Percentiles rank a stretch among this genome's conserved stretches.
Evolutionary conservation across 2,888 invertebrate species (phyloP).

Genomic region (Brachypalpus laphriformis): DNA sequence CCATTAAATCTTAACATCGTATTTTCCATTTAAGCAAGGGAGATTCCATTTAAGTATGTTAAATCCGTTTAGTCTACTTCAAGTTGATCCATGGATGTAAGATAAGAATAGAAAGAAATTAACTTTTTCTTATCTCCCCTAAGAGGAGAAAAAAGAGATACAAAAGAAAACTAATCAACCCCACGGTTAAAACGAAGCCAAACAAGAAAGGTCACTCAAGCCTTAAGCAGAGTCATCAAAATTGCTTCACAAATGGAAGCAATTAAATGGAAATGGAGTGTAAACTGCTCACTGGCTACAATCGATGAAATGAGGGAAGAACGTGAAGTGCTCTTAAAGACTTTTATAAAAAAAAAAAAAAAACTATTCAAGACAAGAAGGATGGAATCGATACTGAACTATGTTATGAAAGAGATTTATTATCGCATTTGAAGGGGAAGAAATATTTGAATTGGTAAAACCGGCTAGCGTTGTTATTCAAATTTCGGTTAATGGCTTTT

Average conservation of each 20-base stretch:
- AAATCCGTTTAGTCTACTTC: slow-evolving; percentile 8
- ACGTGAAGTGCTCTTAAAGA: slow-evolving; percentile 29
- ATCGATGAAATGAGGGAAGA: slow-evolving; percentile 25
- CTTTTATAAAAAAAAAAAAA: too few species aligned
- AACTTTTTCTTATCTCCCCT: slow-evolving; percentile 25
- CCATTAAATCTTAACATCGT: not conserved
- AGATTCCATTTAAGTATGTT: slow-evolving; percentile 10
- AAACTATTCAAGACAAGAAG: not conserved
- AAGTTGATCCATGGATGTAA: slow-evolving; percentile 15
- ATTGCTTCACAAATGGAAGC: slow-evolving; percentile 67
- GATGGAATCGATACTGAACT: not conserved
- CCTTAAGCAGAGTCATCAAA: slow-evolving; percentile 52
- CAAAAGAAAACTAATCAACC: slow-evolving; percentile 62
- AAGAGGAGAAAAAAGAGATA: not conserved
- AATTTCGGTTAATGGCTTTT: not conserved
- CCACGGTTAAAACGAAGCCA: slow-evolving; percentile 28
- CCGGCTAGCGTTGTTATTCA: not conserved
- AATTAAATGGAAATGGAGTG: slow-evolving; percentile 73
- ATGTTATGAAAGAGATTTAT: not conserved
- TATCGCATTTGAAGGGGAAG: not conserved
- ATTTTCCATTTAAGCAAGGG: not conserved
- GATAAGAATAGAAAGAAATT: slow-evolving; percentile 44
- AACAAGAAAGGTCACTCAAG: slow-evolving; percentile 41
- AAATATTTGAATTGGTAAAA: not conserved
- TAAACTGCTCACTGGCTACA: slow-evolving; percentile 53